Base-by-base conservation (phyloP, 2,888 invertebrate genomes). In the Helleia helle region DNA sequence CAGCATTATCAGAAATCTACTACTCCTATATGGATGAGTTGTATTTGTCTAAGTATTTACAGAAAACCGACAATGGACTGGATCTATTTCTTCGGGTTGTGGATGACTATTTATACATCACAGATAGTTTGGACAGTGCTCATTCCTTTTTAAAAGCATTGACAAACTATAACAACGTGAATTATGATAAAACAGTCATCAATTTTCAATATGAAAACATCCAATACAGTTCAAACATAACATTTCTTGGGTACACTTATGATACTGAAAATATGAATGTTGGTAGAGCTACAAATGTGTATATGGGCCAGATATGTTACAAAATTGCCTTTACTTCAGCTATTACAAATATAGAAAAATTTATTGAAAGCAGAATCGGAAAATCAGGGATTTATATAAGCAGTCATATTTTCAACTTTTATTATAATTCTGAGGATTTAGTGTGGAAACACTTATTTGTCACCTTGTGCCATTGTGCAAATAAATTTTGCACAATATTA, bases 71-170 rank as follows among this genome's bases (percentile, higher is more conserved):
- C 26, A 44, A 59, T 44, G 46, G 59, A 41, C 45, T 80, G 1
- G 70, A 63, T 51, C 48, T 83, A 8, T 81, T 86, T 50, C 57
- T 61, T 4, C 61, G 86, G 61, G 68, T 77, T 46, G 86, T 86
- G 3, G 86, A 86, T 58, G 86, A 86, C 52, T 86, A 86, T 51
- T 59, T 86, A 26, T 86, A 76, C 47, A 61, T 86, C 1, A 83
- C 83, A 25, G 69, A 81, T 26, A 67, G 72, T n/a, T 49, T 77
- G 39, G 50, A 68, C 5, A 70, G 73, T 50, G 83, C 80, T 4
- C 46, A 58, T 40, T 48, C 43, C 6, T 86, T 86, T 63, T 55
- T 86, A 24, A 51, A 64, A 25, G 62, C 74, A 8, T 54, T 85
- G 24, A 58, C 67, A 13, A 71, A 68, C 47, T 79, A 76, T 43